Evolutionary conservation across 2,797 vertebrate species (phyloP), one percentile per base, ranked within the genome.

Genomic region (Sitta carolinensis): DNA sequence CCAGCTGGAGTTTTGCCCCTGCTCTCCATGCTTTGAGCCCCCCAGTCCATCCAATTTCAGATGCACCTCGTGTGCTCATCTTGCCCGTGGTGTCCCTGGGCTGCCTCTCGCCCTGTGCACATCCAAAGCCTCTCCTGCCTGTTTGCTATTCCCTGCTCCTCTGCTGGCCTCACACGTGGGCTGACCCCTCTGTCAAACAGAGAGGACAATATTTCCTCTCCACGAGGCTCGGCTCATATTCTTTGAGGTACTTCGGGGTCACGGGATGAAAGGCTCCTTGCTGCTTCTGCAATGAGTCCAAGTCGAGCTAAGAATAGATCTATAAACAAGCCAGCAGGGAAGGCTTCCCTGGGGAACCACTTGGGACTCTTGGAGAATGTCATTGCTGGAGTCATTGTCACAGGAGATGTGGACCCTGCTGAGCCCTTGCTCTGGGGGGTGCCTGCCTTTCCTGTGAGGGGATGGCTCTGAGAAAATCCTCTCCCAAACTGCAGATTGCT

Each of bases 231-330:
- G 2, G 78, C 89, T 94, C 72, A 7, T 87, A 51, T 74, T 83
- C 94, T 89, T 83, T 73, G 38, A 94, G 92, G 90, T 89, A 70
- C 76, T 83, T 34, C 1, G 2, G 92, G 95, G 93, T 95, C 95
- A 93, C 0, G 1, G 82, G 82, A 95, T 96, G 94, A 96, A 96
- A 96, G 93, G 90, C 85, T 95, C 48, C 90, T 73, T n/a, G 92
- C 82, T 90, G 94, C 30, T 90, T 77, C 93, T 91, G 92, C 93
- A 70, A 6, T 20, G 90, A 95, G 92, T 58, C 82, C 59, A 90
- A 93, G 92, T 42, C 18, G 79, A 79, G 94, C 95, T 90, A 77
- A 91, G 94, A 95, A 96, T 90, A 95, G 93, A 87, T 93, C 79
- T 85, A 83, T 87, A 87, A 93, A 91, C 85, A 89, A 88, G 90